Percentiles rank a stretch among this genome's conserved stretches.
Evolutionary conservation across 2,113 vertebrate genomes (phyloP).

Genomic region (Sapajus apella): DNA sequence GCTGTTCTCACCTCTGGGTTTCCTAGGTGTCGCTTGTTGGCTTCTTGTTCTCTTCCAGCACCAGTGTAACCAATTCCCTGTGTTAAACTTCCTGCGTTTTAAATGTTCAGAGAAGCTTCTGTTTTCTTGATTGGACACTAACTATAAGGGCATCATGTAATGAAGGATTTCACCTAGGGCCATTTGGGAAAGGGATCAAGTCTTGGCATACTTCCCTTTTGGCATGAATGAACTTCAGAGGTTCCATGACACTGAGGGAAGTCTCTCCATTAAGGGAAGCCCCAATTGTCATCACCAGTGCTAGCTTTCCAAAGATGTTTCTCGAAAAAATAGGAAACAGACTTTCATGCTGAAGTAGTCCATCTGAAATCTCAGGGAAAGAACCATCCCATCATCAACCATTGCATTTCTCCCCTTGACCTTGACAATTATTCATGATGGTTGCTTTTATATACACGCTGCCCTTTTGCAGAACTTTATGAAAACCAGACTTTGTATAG

Average conservation of each 20-base stretch:
- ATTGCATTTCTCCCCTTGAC: background rate
- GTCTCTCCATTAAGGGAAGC: background rate
- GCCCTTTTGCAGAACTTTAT: constrained; percentile 63
- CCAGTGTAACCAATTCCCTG: background rate
- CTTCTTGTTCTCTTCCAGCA: background rate
- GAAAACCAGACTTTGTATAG: constrained; percentile 74
- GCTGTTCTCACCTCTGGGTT: background rate
- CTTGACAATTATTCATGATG: background rate
- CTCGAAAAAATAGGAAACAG: background rate
- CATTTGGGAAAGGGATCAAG: background rate
- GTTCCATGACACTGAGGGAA: background rate
- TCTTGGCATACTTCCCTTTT: background rate
- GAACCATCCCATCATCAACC: background rate
- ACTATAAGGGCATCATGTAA: background rate
- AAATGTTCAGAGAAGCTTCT: background rate
- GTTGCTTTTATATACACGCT: background rate
- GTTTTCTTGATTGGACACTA: background rate
- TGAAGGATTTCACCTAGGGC: background rate
- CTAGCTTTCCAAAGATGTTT: background rate
- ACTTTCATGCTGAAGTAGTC: background rate
- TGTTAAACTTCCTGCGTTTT: background rate
- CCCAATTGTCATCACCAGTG: background rate
- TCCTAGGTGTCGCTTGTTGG: background rate
- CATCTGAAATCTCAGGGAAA: background rate
- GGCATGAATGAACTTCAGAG: background rate